These are phyloP conservation scores for Acipenser oxyrinchus DNA, from an alignment of 2,797 vertebrate genomes.

Conservation along the genomic window DNA sequence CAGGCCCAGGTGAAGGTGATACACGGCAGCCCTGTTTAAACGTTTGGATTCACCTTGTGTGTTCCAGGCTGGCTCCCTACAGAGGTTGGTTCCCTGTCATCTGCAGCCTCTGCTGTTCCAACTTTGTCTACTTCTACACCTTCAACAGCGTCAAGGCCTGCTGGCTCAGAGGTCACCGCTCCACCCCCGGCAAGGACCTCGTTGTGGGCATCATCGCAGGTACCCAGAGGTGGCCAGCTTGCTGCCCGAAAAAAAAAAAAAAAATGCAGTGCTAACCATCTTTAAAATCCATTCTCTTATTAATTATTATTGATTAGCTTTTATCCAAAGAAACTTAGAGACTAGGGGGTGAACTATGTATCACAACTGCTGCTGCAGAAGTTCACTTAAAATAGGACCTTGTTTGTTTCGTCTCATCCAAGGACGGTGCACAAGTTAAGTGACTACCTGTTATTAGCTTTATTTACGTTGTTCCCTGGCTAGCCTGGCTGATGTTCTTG, in stretches of 20 bases:
- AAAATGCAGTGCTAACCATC: background rate
- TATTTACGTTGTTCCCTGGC: background rate
- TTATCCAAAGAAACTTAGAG: too few relatives aligned
- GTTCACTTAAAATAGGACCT: too few relatives aligned
- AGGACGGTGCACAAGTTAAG: too few relatives aligned
- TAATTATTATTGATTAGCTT: too few relatives aligned
- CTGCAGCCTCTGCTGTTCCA: conserved; percentile 73
- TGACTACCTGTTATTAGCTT: background rate
- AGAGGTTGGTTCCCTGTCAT: conserved; percentile 75
- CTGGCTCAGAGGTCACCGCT: conserved; percentile 24
- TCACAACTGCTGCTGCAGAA: too few relatives aligned
- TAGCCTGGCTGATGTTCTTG: background rate
- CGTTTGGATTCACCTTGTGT: background rate
- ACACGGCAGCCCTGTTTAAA: too few relatives aligned
- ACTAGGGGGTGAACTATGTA: too few relatives aligned
- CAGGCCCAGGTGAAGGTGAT: too few relatives aligned
- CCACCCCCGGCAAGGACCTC: conserved; percentile 54
- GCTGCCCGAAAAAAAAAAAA: background rate
- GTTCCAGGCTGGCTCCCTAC: conserved; percentile 58
- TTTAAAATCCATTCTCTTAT: too few relatives aligned
- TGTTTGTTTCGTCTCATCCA: too few relatives aligned
- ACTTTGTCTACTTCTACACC: conserved; percentile 76
- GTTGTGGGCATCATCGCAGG: conserved; percentile 64
- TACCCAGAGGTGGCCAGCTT: conserved; percentile 21
- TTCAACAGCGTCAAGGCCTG: conserved; percentile 63